Evolutionary conservation across 2,113 vertebrate genomes (phyloP), one percentile per base, ranked within the genome.

Genomic region (Syrmaticus mikado): DNA sequence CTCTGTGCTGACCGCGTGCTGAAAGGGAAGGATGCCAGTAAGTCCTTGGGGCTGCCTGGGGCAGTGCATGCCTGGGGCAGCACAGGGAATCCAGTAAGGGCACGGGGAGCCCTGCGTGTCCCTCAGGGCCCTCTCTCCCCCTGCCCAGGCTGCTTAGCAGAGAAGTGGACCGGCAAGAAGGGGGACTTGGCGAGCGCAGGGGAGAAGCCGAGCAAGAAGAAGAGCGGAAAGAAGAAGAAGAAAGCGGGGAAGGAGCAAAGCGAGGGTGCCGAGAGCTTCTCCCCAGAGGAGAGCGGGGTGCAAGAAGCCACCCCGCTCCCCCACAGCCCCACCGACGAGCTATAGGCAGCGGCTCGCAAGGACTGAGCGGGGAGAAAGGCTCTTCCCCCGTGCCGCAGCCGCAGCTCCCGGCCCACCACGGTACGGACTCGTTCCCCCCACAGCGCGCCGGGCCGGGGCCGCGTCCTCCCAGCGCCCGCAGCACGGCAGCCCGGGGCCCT

Each of bases 1-100:
- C 98, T 99, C 70, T 99, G 99, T 28, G 99, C 99, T 46, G 98
- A 99, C 83, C 99, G 99, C 0, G 99, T 99, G 45, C 97, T 99
- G 4, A 99, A 99, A 97, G 98, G 98, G 92, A 98, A 99, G 81
- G 99, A 99, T 68, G 92, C 87, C 80, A 99, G 99, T 99, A 96
- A 98, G 98, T 98, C 27, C 27, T 57, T 5, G 34, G 60, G 16
- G 22, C 20, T 43, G 5, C 19, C 4, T 1, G 6, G 34, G 46
- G 13, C 14, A 28, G 38, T 3, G 3, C 3, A 4, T 16, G 27
- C 0, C 1, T 3, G 0, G 6, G 45, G 43, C 64, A 41, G 21
- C 1, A 1, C 55, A 25, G 52, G 50, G 8, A 52, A 13, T 8
- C 18, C 25, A 1, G 1, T 5, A 8, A 8, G 78, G 53, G 30